phyloP scores from a whole-genome alignment of 2,888 invertebrate genomes.

The Pammene fasciana region DNA sequence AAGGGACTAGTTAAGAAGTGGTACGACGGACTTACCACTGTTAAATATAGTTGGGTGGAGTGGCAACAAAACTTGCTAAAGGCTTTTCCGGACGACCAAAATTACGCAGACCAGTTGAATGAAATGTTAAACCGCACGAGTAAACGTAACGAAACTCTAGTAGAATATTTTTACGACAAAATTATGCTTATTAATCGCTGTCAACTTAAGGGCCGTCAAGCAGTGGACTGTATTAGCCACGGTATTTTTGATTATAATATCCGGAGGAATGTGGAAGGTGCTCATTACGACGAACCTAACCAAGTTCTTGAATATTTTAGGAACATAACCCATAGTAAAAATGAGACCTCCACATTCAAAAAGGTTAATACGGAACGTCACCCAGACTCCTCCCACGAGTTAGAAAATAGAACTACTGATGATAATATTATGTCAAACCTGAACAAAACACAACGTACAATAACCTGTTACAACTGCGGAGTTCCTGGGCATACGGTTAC shows the following conservation, averaged over 20 bases:
- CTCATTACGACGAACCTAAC: not conserved
- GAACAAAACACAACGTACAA: not conserved
- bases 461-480: slow-evolving; percentile 29
- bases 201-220: slow-evolving; percentile 25
- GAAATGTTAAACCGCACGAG: too few relatives aligned
- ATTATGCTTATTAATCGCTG: slow-evolving; percentile 36
- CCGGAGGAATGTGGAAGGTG: not conserved
- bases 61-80: slow-evolving; percentile 3
- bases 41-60: slow-evolving; percentile 3
- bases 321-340: not conserved
- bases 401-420: not conserved
- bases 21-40: not conserved
- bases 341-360: not conserved
- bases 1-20: not conserved
- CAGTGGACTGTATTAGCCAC: slow-evolving; percentile 34
- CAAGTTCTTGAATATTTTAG: slow-evolving; percentile 2
- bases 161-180: slow-evolving; percentile 41
- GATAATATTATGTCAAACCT: not conserved
- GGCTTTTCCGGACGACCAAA: not conserved
- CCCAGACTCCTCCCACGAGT: not conserved
- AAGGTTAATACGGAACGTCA: not conserved
- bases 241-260: slow-evolving; percentile 37
- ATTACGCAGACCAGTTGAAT: not conserved
- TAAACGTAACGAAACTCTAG: slow-evolving; percentile 29
- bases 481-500: slow-evolving; percentile 13